Evolutionary conservation across 2,888 invertebrate species (phyloP), one percentile per base, ranked within the genome.

Genomic region (Aelia acuminata): DNA sequence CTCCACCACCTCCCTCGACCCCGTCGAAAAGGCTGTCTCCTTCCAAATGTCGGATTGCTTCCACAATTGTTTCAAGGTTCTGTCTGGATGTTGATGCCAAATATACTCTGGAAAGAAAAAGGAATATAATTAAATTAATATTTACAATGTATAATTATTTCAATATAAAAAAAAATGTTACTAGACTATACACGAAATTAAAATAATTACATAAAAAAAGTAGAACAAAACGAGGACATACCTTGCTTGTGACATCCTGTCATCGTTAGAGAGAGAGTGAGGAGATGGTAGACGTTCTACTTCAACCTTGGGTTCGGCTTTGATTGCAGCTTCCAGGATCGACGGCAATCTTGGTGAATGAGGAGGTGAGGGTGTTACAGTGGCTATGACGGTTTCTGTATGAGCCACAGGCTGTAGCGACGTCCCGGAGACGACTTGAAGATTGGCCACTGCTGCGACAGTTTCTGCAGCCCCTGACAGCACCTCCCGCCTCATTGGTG

Each of bases 61-160:
- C 99, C 63, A 99, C 98, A 91, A 99, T 99, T 22, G 99, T 99
- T 93, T 99, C 98, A 91, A 99, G 94, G 93, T 98, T 99, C 92
- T 98, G 98, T 88, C 98, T 95, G 90, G 98, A 97, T 87, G 96
- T 96, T 90, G 95, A 95, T 26, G 95, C 94, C 86, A 94, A 92
- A 91, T 94, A 94, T 88, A 94, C 92, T 90, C 94, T 93, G 88
- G 91, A 90, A 90, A 84, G 57, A 80, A n/a, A n/a, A n/a, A n/a
- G n/a, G n/a, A n/a, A n/a, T n/a, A 80, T 80, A 43, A 80, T 13
- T 2, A 3, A 43, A 43, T 43, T 43, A 43, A 43, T 43, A n/a
- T n/a, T n/a, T n/a, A 4, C 43, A 43, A 43, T 4, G 43, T 10
- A 43, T n/a, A n/a, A n/a, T n/a, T n/a, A n/a, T n/a, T n/a, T n/a